These are phyloP conservation scores for Chymomyza procnemis DNA, from an alignment of 2,888 invertebrate species.

Conservation along the genomic window DNA sequence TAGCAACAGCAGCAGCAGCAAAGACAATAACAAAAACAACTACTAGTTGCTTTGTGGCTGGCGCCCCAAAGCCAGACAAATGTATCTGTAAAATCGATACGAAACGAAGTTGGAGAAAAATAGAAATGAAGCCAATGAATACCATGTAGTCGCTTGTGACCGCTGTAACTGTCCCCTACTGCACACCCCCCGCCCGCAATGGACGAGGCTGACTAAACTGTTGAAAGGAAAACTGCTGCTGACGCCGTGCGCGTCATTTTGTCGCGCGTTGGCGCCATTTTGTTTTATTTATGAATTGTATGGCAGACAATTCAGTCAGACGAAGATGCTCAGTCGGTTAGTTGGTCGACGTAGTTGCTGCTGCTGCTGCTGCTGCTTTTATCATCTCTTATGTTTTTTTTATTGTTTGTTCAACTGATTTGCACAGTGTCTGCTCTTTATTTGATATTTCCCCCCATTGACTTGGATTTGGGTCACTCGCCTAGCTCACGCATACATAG, in stretches of 20 bases:
- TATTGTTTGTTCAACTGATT: constrained; percentile 61
- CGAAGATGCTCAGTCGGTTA: background rate
- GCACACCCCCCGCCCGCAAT: background rate
- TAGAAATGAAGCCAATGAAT: constrained; percentile 61
- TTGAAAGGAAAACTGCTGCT: background rate
- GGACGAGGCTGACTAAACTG: background rate
- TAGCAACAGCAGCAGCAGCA: constrained; percentile 28
- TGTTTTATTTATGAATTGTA: constrained; percentile 63
- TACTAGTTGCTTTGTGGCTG: constrained; percentile 58
- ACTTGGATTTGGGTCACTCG: constrained; percentile 62
- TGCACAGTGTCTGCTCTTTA: constrained; percentile 26
- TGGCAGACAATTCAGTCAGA: constrained; percentile 49
- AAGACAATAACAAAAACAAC: constrained; percentile 36
- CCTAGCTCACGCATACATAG: background rate
- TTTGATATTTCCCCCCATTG: constrained; percentile 62
- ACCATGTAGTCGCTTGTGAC: constrained; percentile 33
- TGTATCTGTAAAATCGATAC: constrained; percentile 60
- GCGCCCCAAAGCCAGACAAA: constrained; percentile 66
- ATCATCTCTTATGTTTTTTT: constrained; percentile 20
- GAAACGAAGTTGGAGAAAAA: constrained; percentile 49
- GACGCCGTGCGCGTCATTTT: constrained; percentile 56
- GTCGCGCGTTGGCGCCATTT: constrained; percentile 61
- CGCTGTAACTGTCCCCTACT: no score
- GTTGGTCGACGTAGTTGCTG: background rate
- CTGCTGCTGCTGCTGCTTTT: background rate